A percentile compares a stretch with the other conserved stretches of the same genome.
Conservation (phyloP, 2,113 vertebrate species). For the Notothenia coriiceps region DNA sequence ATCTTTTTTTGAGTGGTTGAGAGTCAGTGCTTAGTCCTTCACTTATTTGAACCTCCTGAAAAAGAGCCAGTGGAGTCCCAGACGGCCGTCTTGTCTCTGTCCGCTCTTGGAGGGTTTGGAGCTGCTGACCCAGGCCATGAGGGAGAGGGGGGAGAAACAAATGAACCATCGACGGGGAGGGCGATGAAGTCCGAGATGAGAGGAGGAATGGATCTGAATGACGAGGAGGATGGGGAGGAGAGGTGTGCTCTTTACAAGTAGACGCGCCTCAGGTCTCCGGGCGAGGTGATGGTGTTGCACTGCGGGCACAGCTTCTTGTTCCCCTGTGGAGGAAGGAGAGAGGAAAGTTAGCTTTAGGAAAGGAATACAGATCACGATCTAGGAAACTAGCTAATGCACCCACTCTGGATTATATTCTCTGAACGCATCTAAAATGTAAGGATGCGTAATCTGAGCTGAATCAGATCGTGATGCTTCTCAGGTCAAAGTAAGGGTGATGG, state of each 20-base stretch:
- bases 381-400: not conserved
- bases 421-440: not conserved
- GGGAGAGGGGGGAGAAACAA: conserved; percentile 40
- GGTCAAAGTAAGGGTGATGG: not conserved
- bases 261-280: conserved; percentile 96
- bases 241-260: conserved; percentile 92
- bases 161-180: conserved; percentile 21
- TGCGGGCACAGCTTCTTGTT: conserved; percentile 99
- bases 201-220: conserved; percentile 43
- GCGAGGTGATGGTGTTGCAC: conserved; percentile 99
- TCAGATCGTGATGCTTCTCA: not conserved
- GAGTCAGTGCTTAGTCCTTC: conserved; percentile 46
- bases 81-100: conserved; percentile 37
- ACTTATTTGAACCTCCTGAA: conserved; percentile 17
- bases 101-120: conserved; percentile 46
- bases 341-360: conserved; percentile 14
- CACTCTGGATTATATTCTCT: not conserved
- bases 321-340: conserved; percentile 84
- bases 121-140: conserved; percentile 38
- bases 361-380: too few species aligned
- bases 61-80: conserved; percentile 44
- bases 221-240: not conserved
- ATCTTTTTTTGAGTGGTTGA: conserved; percentile 7
- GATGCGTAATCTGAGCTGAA: not conserved
- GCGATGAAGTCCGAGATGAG: conserved; percentile 57